Conservation (phyloP, 2,113 vertebrate species). For the human (Homo sapiens) region DNA sequence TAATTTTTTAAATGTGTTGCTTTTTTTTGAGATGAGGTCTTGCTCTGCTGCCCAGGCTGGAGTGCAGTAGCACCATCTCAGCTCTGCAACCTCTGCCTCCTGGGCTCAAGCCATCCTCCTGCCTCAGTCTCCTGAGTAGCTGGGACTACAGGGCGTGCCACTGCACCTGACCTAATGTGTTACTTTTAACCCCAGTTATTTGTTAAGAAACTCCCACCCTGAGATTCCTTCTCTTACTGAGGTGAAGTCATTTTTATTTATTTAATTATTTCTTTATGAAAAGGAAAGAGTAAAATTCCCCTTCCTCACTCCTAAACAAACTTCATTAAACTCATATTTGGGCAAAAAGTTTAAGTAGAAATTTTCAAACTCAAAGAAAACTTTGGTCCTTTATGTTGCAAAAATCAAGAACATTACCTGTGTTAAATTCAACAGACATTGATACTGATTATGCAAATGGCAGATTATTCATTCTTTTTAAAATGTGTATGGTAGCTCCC, state of each 20-base stretch:
- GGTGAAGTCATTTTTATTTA: neutral
- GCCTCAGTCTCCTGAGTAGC: no score
- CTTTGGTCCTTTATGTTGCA: slow-evolving; percentile 2
- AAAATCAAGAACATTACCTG: neutral
- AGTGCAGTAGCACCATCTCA: no score
- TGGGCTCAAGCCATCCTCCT: no score
- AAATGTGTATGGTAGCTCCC: neutral
- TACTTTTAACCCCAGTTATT: neutral
- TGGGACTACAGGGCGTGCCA: no score
- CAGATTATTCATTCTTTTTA: slow-evolving; percentile 21
- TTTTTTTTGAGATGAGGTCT: neutral
- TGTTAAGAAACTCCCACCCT: neutral
- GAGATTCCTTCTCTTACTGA: neutral
- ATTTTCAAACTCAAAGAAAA: slow-evolving; percentile 42
- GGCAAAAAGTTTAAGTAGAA: slow-evolving; percentile 10
- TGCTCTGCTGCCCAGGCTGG: no score
- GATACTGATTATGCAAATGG: slow-evolving; percentile 7
- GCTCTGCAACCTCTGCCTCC: no score
- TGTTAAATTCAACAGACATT: neutral
- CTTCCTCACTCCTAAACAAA: neutral
- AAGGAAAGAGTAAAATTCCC: neutral
- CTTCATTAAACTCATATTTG: neutral
- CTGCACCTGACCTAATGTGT: neutral
- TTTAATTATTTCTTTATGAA: slow-evolving; percentile 34
- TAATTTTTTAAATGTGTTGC: neutral